Conservation (phyloP, 2,113 vertebrate genomes). For the Colistium nudipinnis region DNA sequence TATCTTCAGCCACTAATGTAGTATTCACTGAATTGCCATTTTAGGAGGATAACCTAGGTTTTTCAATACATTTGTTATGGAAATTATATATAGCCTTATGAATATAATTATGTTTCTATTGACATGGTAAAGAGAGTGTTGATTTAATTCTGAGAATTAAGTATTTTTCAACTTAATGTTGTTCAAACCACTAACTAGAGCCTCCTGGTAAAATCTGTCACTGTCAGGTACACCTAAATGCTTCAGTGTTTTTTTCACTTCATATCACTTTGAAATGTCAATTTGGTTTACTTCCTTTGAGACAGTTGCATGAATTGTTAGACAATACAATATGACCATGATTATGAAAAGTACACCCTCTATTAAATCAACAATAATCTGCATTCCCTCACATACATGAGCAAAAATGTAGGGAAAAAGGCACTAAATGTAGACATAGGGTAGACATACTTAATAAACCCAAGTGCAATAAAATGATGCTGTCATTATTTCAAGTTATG, state of each 20-base stretch:
- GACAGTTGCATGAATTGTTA: not conserved
- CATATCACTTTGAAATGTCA: not conserved
- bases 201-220: not conserved
- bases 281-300: not conserved
- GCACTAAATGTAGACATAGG: constrained; percentile 16
- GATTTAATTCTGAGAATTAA: not conserved
- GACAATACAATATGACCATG: not conserved
- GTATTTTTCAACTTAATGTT: too few relatives aligned
- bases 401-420: not conserved
- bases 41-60: constrained; percentile 2
- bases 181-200: not conserved
- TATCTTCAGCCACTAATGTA: constrained; percentile 30
- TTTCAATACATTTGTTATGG: too few relatives aligned
- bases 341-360: constrained; percentile 1
- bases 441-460: constrained; percentile 1
- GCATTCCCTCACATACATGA: not conserved
- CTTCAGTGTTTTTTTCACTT: too few relatives aligned
- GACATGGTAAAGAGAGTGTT: not conserved
- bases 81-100: not conserved
- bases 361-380: constrained; percentile 1
- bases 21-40: constrained; percentile 23
- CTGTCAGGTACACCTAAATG: too few relatives aligned
- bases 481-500: constrained; percentile 5
- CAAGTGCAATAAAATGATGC: constrained; percentile 5
- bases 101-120: not conserved